A percentile compares a stretch with the other conserved stretches of the same genome.
Conservation (phyloP, 2,888 invertebrate genomes). For the Chalcis sispes region DNA sequence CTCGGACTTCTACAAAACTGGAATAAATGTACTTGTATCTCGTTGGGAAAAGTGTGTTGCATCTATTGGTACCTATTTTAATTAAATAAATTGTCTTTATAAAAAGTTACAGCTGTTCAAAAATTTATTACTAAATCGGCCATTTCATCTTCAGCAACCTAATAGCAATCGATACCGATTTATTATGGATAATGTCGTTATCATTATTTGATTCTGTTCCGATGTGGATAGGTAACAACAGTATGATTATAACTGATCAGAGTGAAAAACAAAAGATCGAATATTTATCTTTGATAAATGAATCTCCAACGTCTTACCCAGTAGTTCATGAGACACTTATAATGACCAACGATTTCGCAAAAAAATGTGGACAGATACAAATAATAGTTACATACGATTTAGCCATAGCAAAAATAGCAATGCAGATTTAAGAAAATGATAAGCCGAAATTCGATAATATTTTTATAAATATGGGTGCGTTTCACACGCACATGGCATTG, state of each 20-base stretch:
- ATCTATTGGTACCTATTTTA: too few species aligned
- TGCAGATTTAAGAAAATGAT: slow-evolving; percentile 56
- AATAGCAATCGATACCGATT: slow-evolving; percentile 62
- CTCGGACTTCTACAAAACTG: too few species aligned
- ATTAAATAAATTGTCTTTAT: too few species aligned
- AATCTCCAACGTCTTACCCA: slow-evolving; percentile 62
- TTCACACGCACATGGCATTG: slow-evolving; percentile 58
- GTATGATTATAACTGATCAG: slow-evolving; percentile 3
- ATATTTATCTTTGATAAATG: slow-evolving; percentile 64
- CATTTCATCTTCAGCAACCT: too few species aligned
- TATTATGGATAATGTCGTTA: slow-evolving; percentile 53
- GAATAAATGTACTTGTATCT: too few species aligned
- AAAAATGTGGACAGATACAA: slow-evolving; percentile 59
- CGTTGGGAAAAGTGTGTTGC: too few species aligned
- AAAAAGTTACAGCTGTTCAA: too few species aligned
- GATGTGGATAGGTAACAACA: slow-evolving; percentile 69
- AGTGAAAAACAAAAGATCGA: slow-evolving; percentile 60
- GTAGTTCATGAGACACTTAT: slow-evolving; percentile 64
- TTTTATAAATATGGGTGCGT: slow-evolving; percentile 59
- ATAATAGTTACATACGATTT: slow-evolving; percentile 65
- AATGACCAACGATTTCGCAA: slow-evolving; percentile 59
- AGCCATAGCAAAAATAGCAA: slow-evolving; percentile 58
- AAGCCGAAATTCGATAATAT: slow-evolving; percentile 49
- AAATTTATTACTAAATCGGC: too few species aligned
- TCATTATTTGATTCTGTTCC: slow-evolving; percentile 56